Percentiles rank a stretch among this genome's conserved stretches.
phyloP scores from a whole-genome alignment of 2,888 invertebrate genomes.

The Stenolophus ochropezus region DNA sequence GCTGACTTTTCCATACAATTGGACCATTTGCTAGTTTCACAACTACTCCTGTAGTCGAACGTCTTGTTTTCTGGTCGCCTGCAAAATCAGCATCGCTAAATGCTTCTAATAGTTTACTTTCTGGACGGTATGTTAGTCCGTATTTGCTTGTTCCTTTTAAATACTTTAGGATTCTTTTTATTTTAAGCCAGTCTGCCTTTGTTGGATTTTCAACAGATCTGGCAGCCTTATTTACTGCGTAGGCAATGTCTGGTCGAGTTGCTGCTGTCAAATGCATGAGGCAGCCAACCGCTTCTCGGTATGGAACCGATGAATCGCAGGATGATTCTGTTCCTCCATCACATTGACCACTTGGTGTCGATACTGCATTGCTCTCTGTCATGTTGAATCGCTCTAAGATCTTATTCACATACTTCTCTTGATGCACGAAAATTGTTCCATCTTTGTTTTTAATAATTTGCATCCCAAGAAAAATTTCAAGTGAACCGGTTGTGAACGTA shows the following conservation, averaged over 20 bases:
- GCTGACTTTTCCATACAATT: background rate
- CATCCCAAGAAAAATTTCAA: constrained; percentile 46
- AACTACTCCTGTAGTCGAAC: background rate
- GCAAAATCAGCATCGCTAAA: constrained; percentile 1
- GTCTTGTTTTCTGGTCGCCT: background rate
- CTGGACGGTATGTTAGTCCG: background rate
- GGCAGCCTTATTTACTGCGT: constrained; percentile 24
- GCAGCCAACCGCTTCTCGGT: constrained; percentile 58
- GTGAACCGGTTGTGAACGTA: constrained; percentile 63
- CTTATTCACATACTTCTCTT: constrained; percentile 41
- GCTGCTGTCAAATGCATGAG: constrained; percentile 51
- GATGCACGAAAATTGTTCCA: constrained; percentile 58
- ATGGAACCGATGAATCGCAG: constrained; percentile 19
- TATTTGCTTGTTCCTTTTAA: constrained; percentile 38
- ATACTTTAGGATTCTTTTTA: constrained; percentile 61
- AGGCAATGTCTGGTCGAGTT: constrained; percentile 57
- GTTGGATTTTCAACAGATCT: constrained; percentile 50
- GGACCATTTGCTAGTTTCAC: background rate
- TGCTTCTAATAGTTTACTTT: background rate
- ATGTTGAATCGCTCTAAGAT: constrained; percentile 53
- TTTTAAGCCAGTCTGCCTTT: constrained; percentile 46
- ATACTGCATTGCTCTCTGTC: constrained; percentile 51
- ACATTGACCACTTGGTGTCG: background rate
- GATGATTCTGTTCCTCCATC: background rate
- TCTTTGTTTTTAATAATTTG: constrained; percentile 30